Evolutionary conservation across 2,113 vertebrate genomes (phyloP).

Genomic region (Ancistrus triradiatus): DNA sequence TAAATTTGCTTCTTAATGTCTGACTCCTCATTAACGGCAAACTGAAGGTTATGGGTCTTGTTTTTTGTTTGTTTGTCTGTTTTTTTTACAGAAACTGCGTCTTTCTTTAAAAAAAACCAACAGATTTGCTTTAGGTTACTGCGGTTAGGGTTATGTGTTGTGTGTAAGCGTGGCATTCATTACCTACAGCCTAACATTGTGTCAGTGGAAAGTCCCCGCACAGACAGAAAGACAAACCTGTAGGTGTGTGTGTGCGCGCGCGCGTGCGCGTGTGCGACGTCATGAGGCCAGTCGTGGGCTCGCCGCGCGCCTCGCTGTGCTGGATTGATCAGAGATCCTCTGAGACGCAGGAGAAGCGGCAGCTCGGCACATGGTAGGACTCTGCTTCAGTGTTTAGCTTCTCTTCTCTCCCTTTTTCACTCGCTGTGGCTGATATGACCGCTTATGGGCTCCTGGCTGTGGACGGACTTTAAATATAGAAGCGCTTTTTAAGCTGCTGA

Average conservation of each 20-base stretch:
- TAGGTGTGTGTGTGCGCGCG: conserved; percentile 28
- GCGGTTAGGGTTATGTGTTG: too few relatives aligned
- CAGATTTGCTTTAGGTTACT: too few relatives aligned
- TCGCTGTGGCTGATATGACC: background rate
- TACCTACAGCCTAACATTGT: too few relatives aligned
- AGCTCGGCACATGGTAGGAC: conserved; percentile 24
- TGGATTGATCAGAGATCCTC: conserved; percentile 11
- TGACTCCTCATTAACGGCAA: too few relatives aligned
- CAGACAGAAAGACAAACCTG: too few relatives aligned
- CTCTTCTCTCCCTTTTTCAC: background rate
- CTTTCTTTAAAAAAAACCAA: too few relatives aligned
- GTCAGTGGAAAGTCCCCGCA: too few relatives aligned
- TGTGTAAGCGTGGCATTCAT: too few relatives aligned
- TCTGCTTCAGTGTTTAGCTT: background rate
- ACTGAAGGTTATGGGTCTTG: too few relatives aligned
- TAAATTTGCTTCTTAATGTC: too few relatives aligned
- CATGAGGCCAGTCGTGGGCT: conserved; percentile 30
- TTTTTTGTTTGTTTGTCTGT: too few relatives aligned
- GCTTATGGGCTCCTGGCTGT: background rate
- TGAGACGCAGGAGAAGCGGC: conserved; percentile 16
- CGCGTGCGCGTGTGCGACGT: conserved; percentile 30
- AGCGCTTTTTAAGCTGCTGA: conserved; percentile 40
- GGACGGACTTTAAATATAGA: conserved; percentile 39
- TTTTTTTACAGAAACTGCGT: too few relatives aligned
- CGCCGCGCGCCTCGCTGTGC: background rate